Base-by-base conservation (phyloP, 2,888 invertebrate species). In the Heliconius aoede region DNA sequence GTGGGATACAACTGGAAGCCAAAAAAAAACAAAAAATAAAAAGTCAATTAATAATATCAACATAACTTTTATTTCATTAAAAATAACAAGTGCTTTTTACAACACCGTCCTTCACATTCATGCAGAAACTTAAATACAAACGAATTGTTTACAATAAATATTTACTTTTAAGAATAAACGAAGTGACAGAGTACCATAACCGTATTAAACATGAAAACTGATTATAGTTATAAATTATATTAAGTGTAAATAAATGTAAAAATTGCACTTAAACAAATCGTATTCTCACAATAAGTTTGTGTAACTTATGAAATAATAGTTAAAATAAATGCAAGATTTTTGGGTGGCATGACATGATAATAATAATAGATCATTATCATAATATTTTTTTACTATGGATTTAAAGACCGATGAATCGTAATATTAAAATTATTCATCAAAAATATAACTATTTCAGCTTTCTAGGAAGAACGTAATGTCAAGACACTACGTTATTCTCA, bases 41-140 rank as follows among this genome's bases (percentile, higher is more conserved):
- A 80, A 80, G 74, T 28, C 21, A 60, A 73, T 71, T 60, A 64
- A 77, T 77, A 82, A 78, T 90, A 90, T 90, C 90, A 91, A 93
- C 91, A 90, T 92, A 89, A 86, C 86, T 90, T 93, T 94, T 90
- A 93, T 90, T 93, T 90, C 90, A 90, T 89, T 92, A 93, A 90
- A 93, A 90, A 88, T 90, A 93, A 91, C 91, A 91, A 89, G 88
- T 90, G 88, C 88, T 87, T 88, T 87, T 85, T 83, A 85, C 86
- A 86, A 88, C 85, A 87, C 86, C 85, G 80, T 81, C 80, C 84
- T 86, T 84, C 85, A 83, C 88, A 87, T 88, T 84, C 87, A 86
- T 86, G 86, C 86, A 86, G 69, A 73, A 64, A 76, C 72, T 69
- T 74, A 71, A 79, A 80, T 76, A 76, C 76, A 76, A 78, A 79